Evolutionary conservation across 2,113 vertebrate species (phyloP), one percentile per base, ranked within the genome.

Genomic region (Octodon degus): DNA sequence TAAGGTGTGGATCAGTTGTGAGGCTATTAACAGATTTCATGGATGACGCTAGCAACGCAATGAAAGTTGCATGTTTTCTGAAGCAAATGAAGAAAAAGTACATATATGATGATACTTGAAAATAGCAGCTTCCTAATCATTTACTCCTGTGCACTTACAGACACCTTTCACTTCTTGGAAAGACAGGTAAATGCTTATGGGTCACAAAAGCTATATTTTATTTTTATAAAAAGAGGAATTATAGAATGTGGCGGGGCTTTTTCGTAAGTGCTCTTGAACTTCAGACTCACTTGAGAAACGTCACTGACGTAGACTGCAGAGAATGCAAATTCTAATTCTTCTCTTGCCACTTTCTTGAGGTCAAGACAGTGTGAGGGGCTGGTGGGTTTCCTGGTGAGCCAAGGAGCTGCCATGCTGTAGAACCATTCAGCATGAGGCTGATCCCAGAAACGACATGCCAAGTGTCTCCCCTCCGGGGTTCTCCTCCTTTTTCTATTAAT

Each of bases 231-330:
- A 81, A 77, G 85, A 84, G 34, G 30, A 19, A 62, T 37, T 25
- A 55, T 14, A 62, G 19, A 58, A 88, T 25, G 43, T 22, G 16
- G 37, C 77, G 9, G 19, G 24, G 32, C 34, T 95, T 76, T 70
- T 70, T 93, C 86, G 24, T 40, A 84, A 84, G 50, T 87, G 86
- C 32, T 95, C 81, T 91, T 85, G 60, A 82, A 86, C 37, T 58
- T 89, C 47, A 2, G 20, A 76, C 14, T 53, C 13, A 58, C 0
- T 34, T 74, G 53, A 84, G 22, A 24, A 74, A 84, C 74, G 47
- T 79, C 86, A 72, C 20, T 47, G 88, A 58, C 60, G 14, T 37
- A 53, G 62, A 95, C 81, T 47, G 10, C 1, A 67, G 32, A 4
- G 12, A 47, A 37, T 14, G 70, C 77, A 55, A 7, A 90, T 22